Evolutionary conservation across 2,888 invertebrate genomes (phyloP), one percentile per base, ranked within the genome.

Genomic region (Reticulitermes lucifugus): DNA sequence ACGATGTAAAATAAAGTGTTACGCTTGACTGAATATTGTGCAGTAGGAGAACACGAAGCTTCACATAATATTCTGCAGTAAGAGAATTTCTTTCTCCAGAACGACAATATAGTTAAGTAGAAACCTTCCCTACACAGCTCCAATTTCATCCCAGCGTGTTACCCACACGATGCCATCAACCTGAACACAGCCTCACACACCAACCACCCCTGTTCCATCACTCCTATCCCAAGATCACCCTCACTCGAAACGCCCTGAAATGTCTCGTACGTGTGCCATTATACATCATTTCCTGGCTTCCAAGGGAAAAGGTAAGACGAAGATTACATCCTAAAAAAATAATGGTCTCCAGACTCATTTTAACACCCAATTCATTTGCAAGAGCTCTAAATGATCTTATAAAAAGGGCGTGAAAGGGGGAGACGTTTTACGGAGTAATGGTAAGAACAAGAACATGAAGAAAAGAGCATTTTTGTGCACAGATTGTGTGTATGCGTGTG

Each of bases 311-410:
- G 51, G 51, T 55, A 71, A 22, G 59, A 35, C 79, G 29, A 60
- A 81, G 83, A 83, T 83, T 83, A 83, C 83, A 60, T 70, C 79
- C 81, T 79, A 83, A 85, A 85, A 25, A 84, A 83, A 85, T 82
- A 82, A 85, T 59, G 81, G 79, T 59, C 77, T 59, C 73, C 73
- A 43, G 59, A 79, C 85, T 77, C 70, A 79, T 51, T 84, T 85
- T 85, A 85, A 85, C 85, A 83, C 85, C 83, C 85, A 85, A 85
- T 85, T 85, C 85, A 85, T 85, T 85, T 85, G 83, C 85, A 85
- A 75, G 51, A 60, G 83, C 70, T 71, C 41, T 85, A 82, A 85
- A 85, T 60, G 75, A 60, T 55, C 51, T 83, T 73, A 5, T 14
- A 29, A 46, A 41, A 21, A 35, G 35, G 79, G 79, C n/a, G 51